Evolutionary conservation across 2,888 invertebrate genomes (phyloP).

Genomic region (Pristionchus exspectatus): DNA sequence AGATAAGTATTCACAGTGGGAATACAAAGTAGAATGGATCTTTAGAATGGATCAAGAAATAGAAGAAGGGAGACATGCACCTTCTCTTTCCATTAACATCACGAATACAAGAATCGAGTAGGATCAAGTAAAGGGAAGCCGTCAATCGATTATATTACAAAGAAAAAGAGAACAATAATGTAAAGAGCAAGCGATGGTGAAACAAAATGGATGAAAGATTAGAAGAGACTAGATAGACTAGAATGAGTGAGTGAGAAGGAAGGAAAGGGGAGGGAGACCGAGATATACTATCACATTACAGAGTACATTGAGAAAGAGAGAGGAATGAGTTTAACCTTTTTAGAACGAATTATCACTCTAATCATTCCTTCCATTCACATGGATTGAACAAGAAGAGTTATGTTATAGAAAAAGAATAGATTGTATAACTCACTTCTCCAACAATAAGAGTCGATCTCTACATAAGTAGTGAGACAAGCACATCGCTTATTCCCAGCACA

Average conservation of each 20-base stretch:
- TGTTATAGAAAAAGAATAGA: neutral
- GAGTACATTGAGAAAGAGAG: neutral
- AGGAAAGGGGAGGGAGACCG: neutral
- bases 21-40: slow-evolving; percentile 39
- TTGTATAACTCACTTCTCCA: slow-evolving; percentile 76
- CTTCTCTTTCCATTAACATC: neutral
- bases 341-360: neutral
- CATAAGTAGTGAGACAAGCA: slow-evolving; percentile 78
- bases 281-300: neutral
- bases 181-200: neutral
- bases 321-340: neutral
- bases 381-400: neutral
- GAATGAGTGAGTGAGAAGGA: slow-evolving; percentile 1
- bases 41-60: slow-evolving; percentile 28
- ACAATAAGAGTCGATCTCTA: slow-evolving; percentile 78
- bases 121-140: slow-evolving; percentile 6
- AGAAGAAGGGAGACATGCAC: neutral
- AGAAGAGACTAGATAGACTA: slow-evolving; percentile 32
- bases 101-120: slow-evolving; percentile 39
- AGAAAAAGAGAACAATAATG: neutral
- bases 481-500: slow-evolving; percentile 79
- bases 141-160: slow-evolving; percentile 6
- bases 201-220: slow-evolving; percentile 28
- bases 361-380: slow-evolving; percentile 20
- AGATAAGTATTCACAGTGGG: slow-evolving; percentile 29